Evolutionary conservation across 1,140 invertebrate genomes (phyloP).

Genomic region (Drosophila arizonae): DNA sequence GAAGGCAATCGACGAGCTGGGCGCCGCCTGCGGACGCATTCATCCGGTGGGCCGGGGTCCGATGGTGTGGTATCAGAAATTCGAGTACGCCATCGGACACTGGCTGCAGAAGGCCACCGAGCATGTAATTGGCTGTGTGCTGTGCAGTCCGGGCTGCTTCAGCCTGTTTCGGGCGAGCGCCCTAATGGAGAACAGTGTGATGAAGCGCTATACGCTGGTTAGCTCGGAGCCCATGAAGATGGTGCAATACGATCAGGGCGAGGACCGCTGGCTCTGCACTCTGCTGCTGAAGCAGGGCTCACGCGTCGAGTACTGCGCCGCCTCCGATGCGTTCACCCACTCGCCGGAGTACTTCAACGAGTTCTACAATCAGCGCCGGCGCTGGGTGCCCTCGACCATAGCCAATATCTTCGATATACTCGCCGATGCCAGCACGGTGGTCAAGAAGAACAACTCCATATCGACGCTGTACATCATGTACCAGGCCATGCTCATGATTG

Average conservation of each 20-base stretch:
- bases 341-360: constrained; percentile 94
- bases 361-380: constrained; percentile 93
- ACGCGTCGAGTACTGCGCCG: constrained; percentile 95
- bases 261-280: constrained; percentile 94
- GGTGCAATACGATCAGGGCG: constrained; percentile 96
- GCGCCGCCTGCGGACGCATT: constrained; percentile 95
- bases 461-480: constrained; percentile 92
- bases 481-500: constrained; percentile 87
- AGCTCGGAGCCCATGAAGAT: constrained; percentile 93
- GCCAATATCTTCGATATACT: constrained; percentile 94
- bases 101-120: constrained; percentile 98
- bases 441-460: constrained; percentile 93
- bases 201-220: constrained; percentile 92
- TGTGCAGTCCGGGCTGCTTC: constrained; percentile 96
- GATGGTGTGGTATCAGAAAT: constrained; percentile 97
- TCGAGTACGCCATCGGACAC: constrained; percentile 96
- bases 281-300: constrained; percentile 93
- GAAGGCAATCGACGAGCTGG: constrained; percentile 94
- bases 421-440: constrained; percentile 88
- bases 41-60: constrained; percentile 94
- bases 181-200: constrained; percentile 95
- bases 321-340: constrained; percentile 95
- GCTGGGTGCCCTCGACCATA: constrained; percentile 95
- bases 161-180: constrained; percentile 94
- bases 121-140: constrained; percentile 94